phyloP scores from a whole-genome alignment of 2,797 vertebrate genomes.

The Gymnothorax javanicus region DNA sequence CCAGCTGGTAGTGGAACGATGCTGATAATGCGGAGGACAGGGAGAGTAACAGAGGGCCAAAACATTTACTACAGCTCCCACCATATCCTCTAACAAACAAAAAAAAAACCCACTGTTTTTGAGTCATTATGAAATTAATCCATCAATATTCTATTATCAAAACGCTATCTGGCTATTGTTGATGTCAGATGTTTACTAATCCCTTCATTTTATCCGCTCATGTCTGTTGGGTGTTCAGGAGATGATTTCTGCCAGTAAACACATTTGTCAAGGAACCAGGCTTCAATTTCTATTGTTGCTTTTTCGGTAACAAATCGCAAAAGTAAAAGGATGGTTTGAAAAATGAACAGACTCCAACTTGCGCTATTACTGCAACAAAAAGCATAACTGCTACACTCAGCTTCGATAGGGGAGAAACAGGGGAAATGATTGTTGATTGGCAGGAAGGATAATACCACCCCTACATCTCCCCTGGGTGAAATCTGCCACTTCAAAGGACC shows the following conservation, averaged over 20 bases:
- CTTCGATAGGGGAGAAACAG: neutral
- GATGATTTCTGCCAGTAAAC: neutral
- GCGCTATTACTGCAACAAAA: slow-evolving; percentile 4
- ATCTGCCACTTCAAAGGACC: slow-evolving; percentile 57
- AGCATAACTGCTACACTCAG: slow-evolving; percentile 4
- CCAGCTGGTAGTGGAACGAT: neutral
- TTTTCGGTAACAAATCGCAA: neutral
- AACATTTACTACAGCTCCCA: neutral
- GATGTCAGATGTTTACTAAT: neutral
- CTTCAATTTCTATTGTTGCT: neutral
- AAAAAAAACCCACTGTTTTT: neutral
- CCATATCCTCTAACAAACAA: neutral
- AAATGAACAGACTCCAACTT: neutral
- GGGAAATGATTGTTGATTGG: slow-evolving; percentile 41
- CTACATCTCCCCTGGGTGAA: slow-evolving; percentile 46
- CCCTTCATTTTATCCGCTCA: neutral
- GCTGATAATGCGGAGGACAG: neutral
- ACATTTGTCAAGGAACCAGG: neutral
- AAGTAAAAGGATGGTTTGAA: neutral
- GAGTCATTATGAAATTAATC: neutral
- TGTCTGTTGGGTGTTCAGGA: neutral
- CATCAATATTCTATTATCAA: neutral
- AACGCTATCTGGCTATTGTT: neutral
- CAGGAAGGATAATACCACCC: slow-evolving; percentile 48
- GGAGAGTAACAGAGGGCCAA: neutral